Evolutionary conservation across 2,113 vertebrate species (phyloP).

Genomic region (Hypanus sabinus): DNA sequence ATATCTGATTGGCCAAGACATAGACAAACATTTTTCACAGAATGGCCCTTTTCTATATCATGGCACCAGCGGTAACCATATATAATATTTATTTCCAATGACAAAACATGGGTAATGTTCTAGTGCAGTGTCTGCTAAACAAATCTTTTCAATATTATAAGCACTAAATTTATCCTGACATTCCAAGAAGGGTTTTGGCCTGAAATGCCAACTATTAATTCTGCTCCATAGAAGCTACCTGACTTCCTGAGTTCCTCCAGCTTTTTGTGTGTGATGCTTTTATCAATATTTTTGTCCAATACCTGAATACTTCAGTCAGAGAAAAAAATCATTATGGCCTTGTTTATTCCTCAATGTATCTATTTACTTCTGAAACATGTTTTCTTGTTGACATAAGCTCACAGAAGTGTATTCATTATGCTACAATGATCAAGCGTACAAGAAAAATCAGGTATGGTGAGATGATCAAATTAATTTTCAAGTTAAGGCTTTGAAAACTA

Average conservation of each 20-base stretch:
- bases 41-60: neutral
- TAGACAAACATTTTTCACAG: neutral
- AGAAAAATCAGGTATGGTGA: neutral
- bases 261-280: too few relatives aligned
- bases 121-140: neutral
- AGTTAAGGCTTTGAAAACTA: neutral
- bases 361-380: neutral
- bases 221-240: too few relatives aligned
- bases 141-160: too few relatives aligned
- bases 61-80: neutral
- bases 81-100: neutral
- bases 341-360: neutral
- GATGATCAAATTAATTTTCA: neutral
- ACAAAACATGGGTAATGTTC: neutral
- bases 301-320: neutral
- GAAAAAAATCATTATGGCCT: neutral
- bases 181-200: too few relatives aligned
- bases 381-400: neutral
- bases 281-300: neutral
- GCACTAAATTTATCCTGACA: too few relatives aligned
- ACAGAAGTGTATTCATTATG: neutral
- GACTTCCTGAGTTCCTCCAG: too few relatives aligned
- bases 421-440: neutral
- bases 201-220: too few relatives aligned
- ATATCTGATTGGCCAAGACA: too few relatives aligned